Percentiles rank a stretch among this genome's conserved stretches.
These are phyloP conservation scores for Scomber scombrus DNA, from an alignment of 2,113 vertebrate genomes.

Conservation along the genomic window DNA sequence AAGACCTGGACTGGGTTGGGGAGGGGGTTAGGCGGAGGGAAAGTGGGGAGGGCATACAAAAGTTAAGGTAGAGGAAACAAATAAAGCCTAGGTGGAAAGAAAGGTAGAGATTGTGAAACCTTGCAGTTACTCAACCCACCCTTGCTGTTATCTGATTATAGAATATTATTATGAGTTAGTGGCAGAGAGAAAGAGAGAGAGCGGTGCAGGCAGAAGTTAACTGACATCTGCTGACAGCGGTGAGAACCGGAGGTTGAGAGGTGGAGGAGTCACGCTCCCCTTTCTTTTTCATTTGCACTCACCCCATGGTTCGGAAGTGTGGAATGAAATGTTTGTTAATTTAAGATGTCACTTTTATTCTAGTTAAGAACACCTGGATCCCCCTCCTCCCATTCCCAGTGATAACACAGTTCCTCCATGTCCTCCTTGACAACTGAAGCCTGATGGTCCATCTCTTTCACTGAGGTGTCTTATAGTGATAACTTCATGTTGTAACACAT, in stretches of 20 bases:
- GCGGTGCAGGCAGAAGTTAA: conserved; percentile 50
- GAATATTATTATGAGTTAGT: conserved; percentile 29
- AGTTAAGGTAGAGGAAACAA: conserved; percentile 53
- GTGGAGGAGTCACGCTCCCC: conserved; percentile 58
- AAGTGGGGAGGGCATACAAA: conserved; percentile 59
- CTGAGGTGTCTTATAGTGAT: conserved; percentile 28
- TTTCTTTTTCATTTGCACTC: conserved; percentile 77
- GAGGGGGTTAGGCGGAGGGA: conserved; percentile 37
- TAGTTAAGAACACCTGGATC: conserved; percentile 72
- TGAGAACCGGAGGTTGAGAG: conserved; percentile 72
- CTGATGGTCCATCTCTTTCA: conserved; percentile 49
- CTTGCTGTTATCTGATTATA: conserved; percentile 55
- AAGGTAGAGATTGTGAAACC: conserved; percentile 20
- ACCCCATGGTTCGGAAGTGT: conserved; percentile 67
- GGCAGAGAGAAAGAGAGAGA: conserved; percentile 10
- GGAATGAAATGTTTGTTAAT: conserved; percentile 75
- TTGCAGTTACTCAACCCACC: neutral
- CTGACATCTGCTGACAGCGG: conserved; percentile 75
- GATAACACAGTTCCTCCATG: conserved; percentile 35
- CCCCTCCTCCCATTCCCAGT: conserved; percentile 28
- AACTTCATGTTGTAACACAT: conserved; percentile 47
- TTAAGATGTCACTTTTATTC: conserved; percentile 71
- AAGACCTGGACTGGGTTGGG: conserved; percentile 70
- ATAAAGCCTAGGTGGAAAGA: conserved; percentile 3
- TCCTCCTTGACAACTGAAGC: conserved; percentile 45